phyloP scores from a whole-genome alignment of 2,113 vertebrate species.

The Sorex araneus region DNA sequence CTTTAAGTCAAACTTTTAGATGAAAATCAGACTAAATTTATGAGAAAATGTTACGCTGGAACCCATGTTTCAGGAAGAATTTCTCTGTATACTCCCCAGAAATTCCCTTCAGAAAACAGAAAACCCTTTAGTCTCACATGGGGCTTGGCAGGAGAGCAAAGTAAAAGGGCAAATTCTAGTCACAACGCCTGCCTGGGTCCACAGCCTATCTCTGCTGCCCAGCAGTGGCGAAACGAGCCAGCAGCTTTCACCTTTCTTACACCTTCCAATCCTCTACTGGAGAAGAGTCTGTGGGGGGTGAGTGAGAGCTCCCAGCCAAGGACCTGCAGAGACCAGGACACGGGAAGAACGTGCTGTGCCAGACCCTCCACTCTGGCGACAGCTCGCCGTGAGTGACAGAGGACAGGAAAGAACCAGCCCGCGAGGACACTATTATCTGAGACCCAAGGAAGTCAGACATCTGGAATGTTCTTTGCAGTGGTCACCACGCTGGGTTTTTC shows the following conservation, averaged over 20 bases:
- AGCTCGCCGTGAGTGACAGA: background rate
- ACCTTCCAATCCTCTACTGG: background rate
- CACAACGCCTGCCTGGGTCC: background rate
- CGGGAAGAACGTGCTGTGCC: background rate
- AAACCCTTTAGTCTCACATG: background rate
- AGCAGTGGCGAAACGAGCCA: background rate
- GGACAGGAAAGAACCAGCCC: background rate
- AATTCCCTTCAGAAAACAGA: background rate
- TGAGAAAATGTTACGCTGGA: slow-evolving; percentile 1
- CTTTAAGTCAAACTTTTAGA: slow-evolving; percentile 25
- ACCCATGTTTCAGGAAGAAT: background rate
- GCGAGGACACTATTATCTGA: background rate
- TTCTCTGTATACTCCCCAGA: background rate
- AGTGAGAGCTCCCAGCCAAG: background rate
- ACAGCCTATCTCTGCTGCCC: background rate
- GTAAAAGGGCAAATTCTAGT: background rate
- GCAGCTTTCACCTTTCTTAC: background rate
- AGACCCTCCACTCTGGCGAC: background rate
- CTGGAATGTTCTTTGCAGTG: background rate
- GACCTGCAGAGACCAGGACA: background rate
- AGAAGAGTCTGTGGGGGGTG: background rate
- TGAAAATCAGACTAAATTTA: background rate
- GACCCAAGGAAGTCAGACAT: background rate
- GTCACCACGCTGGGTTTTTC: background rate
- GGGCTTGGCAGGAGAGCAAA: background rate